These are phyloP conservation scores for Oxyscelio sp. DNA, from an alignment of 2,888 invertebrate species.

Conservation along the genomic window DNA sequence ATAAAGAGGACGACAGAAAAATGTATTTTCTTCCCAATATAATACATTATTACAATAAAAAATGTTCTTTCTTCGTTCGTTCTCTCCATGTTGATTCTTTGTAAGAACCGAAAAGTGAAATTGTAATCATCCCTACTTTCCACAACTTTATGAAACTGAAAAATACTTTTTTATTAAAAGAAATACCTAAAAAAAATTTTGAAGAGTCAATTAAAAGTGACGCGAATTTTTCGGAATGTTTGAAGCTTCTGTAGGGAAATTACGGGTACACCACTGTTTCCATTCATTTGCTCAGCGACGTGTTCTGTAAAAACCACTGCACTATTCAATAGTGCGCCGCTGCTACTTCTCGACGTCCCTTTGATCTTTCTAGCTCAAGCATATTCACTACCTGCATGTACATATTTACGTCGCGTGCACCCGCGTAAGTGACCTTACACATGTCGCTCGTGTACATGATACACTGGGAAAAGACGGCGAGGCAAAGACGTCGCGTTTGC, in stretches of 20 bases:
- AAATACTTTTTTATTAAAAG: no score
- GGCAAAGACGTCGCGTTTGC: constrained; percentile 27
- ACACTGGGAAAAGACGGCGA: constrained; percentile 53
- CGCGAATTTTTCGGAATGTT: not conserved
- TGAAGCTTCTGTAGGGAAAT: constrained; percentile 36
- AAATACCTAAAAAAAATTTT: not conserved
- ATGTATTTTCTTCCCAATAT: no score
- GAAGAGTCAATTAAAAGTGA: constrained; percentile 41
- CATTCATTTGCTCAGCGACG: constrained; percentile 78
- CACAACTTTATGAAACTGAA: no score
- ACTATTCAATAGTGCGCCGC: constrained; percentile 78
- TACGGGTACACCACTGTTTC: constrained; percentile 71
- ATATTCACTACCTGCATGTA: constrained; percentile 71
- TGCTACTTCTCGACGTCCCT: constrained; percentile 79
- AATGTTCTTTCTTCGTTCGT: no score
- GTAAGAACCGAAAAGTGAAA: no score
- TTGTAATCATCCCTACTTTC: no score
- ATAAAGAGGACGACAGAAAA: no score
- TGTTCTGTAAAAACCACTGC: constrained; percentile 82
- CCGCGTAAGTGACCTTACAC: constrained; percentile 71
- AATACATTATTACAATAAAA: no score
- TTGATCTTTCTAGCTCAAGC: constrained; percentile 81
- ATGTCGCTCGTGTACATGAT: constrained; percentile 62
- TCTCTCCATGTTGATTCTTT: no score
- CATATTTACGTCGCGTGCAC: constrained; percentile 74